A percentile compares a stretch with the other conserved stretches of the same genome.
Conservation (phyloP, 2,113 vertebrate genomes). For the Natator depressus region DNA sequence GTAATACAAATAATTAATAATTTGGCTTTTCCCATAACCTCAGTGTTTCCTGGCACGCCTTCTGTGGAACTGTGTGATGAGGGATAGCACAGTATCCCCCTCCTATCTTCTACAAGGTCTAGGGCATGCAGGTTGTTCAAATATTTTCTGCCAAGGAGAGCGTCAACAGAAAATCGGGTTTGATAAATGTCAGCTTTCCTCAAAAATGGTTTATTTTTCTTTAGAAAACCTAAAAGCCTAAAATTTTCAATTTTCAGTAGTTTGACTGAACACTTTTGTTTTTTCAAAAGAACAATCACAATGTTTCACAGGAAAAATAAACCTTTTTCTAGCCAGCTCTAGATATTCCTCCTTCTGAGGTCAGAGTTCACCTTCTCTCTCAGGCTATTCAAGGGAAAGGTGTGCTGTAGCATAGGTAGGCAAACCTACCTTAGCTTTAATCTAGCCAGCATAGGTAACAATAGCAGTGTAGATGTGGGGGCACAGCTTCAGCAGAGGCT, state of each 20-base stretch:
- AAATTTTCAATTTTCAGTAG: neutral
- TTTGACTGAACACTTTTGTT: neutral
- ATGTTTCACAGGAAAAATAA: neutral
- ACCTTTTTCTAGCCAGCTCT: neutral
- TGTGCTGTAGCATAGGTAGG: neutral
- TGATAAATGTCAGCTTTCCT: neutral
- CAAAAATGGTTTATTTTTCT: neutral
- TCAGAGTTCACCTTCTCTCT: neutral
- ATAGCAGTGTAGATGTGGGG: neutral
- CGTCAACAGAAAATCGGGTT: neutral
- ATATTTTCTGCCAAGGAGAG: neutral
- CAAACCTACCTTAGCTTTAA: neutral
- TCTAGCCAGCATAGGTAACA: neutral
- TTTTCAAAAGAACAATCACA: neutral
- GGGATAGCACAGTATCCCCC: neutral
- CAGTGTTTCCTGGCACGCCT: neutral
- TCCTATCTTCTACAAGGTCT: neutral
- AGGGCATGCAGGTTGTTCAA: neutral
- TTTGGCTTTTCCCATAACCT: neutral
- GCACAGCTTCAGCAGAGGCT: neutral
- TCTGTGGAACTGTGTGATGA: neutral
- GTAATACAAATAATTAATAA: neutral
- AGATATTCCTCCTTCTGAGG: neutral
- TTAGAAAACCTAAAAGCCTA: neutral
- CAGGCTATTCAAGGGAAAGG: neutral